Evolutionary conservation across 2,888 invertebrate genomes (phyloP).

Genomic region (Pseudococcus longispinus): DNA sequence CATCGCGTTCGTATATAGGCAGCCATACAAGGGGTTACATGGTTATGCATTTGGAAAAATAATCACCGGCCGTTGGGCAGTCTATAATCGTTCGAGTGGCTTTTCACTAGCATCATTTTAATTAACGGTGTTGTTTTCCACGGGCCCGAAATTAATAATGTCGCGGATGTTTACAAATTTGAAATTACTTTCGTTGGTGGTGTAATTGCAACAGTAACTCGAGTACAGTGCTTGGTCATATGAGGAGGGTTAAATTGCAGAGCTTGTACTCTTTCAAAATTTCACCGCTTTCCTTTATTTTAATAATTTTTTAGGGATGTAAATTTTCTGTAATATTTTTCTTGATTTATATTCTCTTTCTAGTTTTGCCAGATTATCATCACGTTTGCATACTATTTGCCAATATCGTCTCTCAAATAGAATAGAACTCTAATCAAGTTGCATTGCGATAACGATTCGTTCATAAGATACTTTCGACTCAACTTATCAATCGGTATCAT

Average conservation of each 20-base stretch:
- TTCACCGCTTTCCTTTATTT: no score
- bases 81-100: slow-evolving; percentile 4
- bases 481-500: neutral
- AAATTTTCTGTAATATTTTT: no score
- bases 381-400: no score
- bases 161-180: neutral
- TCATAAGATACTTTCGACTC: neutral
- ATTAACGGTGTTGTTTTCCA: neutral
- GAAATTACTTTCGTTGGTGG: neutral
- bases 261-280: no score
- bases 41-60: neutral
- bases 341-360: no score
- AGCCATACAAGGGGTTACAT: neutral
- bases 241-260: no score
- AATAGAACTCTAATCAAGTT: no score
- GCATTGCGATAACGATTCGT: neutral
- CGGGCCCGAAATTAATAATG: neutral
- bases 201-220: neutral
- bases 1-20: neutral
- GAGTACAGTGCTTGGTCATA: neutral
- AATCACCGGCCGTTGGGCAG: neutral
- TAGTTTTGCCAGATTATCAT: no score
- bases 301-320: no score
- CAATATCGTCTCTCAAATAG: no score
- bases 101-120: neutral